Base-by-base conservation (phyloP, 2,113 vertebrate species). In the Irena cyanogastra region DNA sequence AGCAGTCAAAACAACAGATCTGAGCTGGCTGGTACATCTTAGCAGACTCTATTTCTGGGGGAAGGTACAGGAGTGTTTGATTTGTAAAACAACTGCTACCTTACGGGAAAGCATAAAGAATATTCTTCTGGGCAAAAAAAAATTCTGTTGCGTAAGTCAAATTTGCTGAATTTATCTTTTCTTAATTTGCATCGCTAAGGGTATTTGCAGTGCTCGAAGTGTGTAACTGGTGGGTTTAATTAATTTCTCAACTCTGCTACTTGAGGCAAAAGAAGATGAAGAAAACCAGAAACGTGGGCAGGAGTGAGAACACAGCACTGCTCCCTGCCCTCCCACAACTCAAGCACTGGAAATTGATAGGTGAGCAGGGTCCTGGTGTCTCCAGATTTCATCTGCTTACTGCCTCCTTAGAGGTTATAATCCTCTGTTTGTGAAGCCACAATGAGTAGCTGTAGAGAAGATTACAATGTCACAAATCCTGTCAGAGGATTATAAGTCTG, bases 401-500 rank as follows among this genome's bases (percentile, higher is more conserved):
- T 96, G 92, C 83, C 44, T 88, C 65, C 93, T 94, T 81, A 93
- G 92, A 83, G 86, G 80, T 88, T 94, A 66, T 94, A 96, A 96
- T 95, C 93, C 83, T 64, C 87, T 82, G 79, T 64, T 95, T 88
- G 91, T 86, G 90, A 94, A 95, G 76, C 68, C 90, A 88, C 90
- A 88, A 90, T 74, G 64, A 68, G 66, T 74, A 92, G 76, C 88
- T 90, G 49, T 50, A 59, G 88, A 92, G 81, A 78, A 94, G 76
- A 96, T 92, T 96, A 95, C 68, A 92, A 71, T 64, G 93, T 75
- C 90, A 92, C 90, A 96, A 94, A 96, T 97, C 92, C 94, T 88
- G 78, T 96, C 92, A 92, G 56, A 94, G 93, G 85, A 94, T 96
- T 96, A 57, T 69, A 96, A 90, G 0, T 92, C 85, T 93, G 93